Percentiles rank a stretch among this genome's conserved stretches.
phyloP scores from a whole-genome alignment of 2,797 vertebrate species.

The Esox masquinongy region DNA sequence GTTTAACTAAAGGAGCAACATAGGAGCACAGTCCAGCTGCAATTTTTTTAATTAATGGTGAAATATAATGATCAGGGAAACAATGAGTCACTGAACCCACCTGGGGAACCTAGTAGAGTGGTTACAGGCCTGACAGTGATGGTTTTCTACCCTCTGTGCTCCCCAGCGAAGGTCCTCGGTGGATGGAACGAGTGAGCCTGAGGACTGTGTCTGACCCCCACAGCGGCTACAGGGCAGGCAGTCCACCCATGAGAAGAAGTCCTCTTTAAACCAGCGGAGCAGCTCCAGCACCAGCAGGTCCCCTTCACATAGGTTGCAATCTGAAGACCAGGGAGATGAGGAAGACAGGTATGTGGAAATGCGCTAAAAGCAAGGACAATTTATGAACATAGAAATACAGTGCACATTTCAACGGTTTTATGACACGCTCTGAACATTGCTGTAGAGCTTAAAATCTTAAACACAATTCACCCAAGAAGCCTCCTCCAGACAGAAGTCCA shows the following conservation, averaged over 20 bases:
- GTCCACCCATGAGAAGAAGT: conserved; percentile 95
- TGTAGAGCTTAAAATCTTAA: no score
- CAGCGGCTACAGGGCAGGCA: conserved; percentile 83
- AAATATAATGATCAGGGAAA: no score
- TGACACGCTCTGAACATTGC: neutral
- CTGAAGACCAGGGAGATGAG: conserved; percentile 55
- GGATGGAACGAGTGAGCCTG: conserved; percentile 72
- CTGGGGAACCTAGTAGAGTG: conserved; percentile 89
- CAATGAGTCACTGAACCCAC: conserved; percentile 46
- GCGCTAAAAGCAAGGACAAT: neutral
- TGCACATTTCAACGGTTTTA: neutral
- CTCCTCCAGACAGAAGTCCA: no score
- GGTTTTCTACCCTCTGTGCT: conserved; percentile 87
- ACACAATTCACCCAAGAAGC: no score
- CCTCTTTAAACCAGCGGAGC: conserved; percentile 91
- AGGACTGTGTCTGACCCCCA: conserved; percentile 77
- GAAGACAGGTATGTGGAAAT: no score
- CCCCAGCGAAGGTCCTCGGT: conserved; percentile 87
- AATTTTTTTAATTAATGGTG: no score
- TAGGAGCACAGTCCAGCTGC: no score
- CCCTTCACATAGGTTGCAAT: conserved; percentile 77
- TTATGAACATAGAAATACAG: neutral
- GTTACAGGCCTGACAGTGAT: conserved; percentile 84
- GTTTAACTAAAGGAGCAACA: no score
- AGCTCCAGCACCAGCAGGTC: conserved; percentile 91